Percentiles rank a stretch among this genome's conserved stretches.
Conservation (phyloP, 2,797 vertebrate genomes). For the Aphelocoma californica region DNA sequence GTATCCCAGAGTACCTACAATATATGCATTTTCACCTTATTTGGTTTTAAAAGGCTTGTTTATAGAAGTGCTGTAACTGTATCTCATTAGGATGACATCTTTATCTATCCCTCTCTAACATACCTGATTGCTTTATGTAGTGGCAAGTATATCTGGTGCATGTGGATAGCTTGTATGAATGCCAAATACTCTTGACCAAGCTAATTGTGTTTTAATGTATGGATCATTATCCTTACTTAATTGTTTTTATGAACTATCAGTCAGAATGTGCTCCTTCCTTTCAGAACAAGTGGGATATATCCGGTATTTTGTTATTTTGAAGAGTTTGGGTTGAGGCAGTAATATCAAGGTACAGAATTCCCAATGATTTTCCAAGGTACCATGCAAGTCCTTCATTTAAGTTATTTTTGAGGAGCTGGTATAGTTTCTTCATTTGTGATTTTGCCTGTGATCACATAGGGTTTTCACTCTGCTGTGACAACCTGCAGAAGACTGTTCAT, state of each 20-base stretch:
- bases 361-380: background rate
- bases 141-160: background rate
- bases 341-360: background rate
- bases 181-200: background rate
- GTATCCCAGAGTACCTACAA: background rate
- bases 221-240: background rate
- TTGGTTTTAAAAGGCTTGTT: background rate
- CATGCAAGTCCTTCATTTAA: background rate
- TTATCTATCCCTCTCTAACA: background rate
- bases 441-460: background rate
- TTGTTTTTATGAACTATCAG: background rate
- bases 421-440: background rate
- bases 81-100: background rate
- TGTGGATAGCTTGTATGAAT: background rate
- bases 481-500: background rate
- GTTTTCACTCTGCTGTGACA: background rate
- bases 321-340: background rate
- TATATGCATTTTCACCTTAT: background rate
- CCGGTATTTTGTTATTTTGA: background rate
- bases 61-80: background rate
- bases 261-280: background rate
- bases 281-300: background rate
- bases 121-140: background rate
- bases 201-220: background rate
- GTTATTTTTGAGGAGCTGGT: background rate